A percentile compares a stretch with the other conserved stretches of the same genome.
Evolutionary conservation across 2,888 invertebrate genomes (phyloP).

Genomic region (Rhyacophila evoluta): DNA sequence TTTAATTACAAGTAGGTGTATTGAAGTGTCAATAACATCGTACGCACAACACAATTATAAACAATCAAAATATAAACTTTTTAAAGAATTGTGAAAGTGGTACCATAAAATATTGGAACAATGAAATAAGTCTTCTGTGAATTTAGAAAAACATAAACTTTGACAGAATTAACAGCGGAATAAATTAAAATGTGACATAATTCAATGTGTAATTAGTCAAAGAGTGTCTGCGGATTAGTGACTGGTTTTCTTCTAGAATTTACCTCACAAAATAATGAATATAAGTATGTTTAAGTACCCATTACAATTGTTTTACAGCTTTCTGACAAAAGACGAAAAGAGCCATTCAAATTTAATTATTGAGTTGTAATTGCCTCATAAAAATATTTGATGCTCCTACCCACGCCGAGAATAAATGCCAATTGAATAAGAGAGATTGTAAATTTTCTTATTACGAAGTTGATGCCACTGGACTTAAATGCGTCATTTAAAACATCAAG

Average conservation of each 20-base stretch:
- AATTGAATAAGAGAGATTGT: conserved; percentile 22
- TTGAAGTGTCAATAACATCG: too few relatives aligned
- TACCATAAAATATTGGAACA: too few relatives aligned
- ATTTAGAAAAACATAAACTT: background rate
- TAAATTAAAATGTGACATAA: conserved; percentile 9
- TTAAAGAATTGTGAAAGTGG: too few relatives aligned
- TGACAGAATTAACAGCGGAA: background rate
- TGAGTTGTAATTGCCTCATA: conserved; percentile 24
- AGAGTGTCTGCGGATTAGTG: background rate
- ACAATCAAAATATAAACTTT: too few relatives aligned
- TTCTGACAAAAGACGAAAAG: conserved; percentile 13
- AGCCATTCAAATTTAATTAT: conserved; percentile 12
- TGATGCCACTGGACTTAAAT: background rate
- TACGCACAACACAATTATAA: too few relatives aligned
- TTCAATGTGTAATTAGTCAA: background rate
- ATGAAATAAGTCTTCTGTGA: too few relatives aligned
- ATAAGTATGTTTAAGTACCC: conserved; percentile 10
- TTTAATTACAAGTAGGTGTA: too few relatives aligned
- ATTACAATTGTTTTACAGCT: background rate
- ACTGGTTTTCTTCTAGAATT: background rate
- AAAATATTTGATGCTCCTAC: conserved; percentile 14
- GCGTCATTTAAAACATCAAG: too few relatives aligned
- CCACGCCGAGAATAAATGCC: conserved; percentile 2
- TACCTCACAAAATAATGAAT: conserved; percentile 19
- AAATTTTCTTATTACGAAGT: background rate